Evolutionary conservation across 2,888 invertebrate genomes (phyloP).

Genomic region (Cremastobaeus sp.): DNA sequence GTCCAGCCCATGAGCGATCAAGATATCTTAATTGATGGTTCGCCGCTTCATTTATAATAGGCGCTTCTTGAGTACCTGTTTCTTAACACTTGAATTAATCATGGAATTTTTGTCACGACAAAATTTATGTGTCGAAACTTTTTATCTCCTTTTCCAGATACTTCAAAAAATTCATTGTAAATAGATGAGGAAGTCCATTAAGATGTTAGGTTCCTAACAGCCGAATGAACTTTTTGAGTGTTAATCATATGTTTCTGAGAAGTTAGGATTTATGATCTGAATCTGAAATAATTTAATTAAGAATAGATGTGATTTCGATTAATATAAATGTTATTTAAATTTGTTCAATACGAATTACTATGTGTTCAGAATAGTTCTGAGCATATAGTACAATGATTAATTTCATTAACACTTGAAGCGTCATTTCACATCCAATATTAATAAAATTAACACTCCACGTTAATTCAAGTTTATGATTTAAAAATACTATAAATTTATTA

Average conservation of each 20-base stretch:
- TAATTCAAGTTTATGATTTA: constrained; percentile 43
- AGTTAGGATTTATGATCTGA: background rate
- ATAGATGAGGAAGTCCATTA: too few species aligned
- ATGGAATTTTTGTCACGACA: constrained; percentile 48
- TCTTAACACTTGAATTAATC: constrained; percentile 45
- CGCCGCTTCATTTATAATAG: constrained; percentile 61
- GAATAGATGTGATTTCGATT: too few species aligned
- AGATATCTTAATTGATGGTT: constrained; percentile 77
- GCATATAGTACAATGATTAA: too few species aligned
- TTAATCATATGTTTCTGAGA: background rate
- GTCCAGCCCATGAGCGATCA: constrained; percentile 69
- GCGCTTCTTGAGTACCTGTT: constrained; percentile 56
- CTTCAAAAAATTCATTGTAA: background rate
- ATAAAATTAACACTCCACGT: constrained; percentile 28
- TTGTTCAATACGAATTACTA: too few species aligned
- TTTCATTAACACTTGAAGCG: constrained; percentile 1
- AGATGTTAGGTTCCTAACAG: too few species aligned
- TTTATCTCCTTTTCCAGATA: background rate
- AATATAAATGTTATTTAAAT: too few species aligned
- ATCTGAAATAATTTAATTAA: too few species aligned
- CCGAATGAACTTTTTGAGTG: too few species aligned
- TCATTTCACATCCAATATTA: constrained; percentile 17
- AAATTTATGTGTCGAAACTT: constrained; percentile 63
- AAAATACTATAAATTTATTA: constrained; percentile 43
- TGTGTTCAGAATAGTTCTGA: too few species aligned